These are phyloP conservation scores for Acrossocheilus wenchowensis DNA, from an alignment of 2,797 vertebrate species.

Conservation along the genomic window DNA sequence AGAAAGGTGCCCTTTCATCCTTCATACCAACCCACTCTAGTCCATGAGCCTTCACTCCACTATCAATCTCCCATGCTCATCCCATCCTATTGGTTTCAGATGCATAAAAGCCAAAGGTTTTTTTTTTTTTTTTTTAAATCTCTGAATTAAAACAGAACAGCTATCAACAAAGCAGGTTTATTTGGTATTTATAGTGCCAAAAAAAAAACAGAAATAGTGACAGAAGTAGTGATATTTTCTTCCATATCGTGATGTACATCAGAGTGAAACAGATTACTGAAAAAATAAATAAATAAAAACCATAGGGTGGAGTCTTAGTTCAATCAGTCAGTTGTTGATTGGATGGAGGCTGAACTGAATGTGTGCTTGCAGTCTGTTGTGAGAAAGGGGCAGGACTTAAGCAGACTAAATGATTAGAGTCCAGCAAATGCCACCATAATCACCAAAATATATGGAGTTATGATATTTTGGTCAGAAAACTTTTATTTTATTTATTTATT, in stretches of 20 bases:
- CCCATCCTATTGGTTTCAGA: not conserved
- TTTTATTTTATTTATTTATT: no score
- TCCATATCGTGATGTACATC: not conserved
- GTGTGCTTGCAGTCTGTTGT: no score
- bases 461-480: not conserved
- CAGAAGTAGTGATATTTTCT: not conserved
- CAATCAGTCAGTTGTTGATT: not conserved
- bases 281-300: not conserved
- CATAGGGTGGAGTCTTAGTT: not conserved
- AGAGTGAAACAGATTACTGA: not conserved
- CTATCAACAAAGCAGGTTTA: not conserved
- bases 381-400: not conserved
- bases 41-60: slow-evolving; percentile 31
- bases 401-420: not conserved
- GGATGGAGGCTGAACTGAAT: not conserved
- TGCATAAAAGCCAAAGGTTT: not conserved
- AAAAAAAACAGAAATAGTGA: no score
- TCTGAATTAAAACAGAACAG: not conserved
- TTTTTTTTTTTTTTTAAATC: not conserved
- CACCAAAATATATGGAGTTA: not conserved
- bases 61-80: slow-evolving; percentile 12
- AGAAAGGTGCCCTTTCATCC: slow-evolving; percentile 58
- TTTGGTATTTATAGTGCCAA: not conserved
- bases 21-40: slow-evolving; percentile 23
- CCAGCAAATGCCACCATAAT: no score